These are phyloP conservation scores for Griposia aprilina DNA, from an alignment of 2,888 invertebrate genomes.

Conservation along the genomic window DNA sequence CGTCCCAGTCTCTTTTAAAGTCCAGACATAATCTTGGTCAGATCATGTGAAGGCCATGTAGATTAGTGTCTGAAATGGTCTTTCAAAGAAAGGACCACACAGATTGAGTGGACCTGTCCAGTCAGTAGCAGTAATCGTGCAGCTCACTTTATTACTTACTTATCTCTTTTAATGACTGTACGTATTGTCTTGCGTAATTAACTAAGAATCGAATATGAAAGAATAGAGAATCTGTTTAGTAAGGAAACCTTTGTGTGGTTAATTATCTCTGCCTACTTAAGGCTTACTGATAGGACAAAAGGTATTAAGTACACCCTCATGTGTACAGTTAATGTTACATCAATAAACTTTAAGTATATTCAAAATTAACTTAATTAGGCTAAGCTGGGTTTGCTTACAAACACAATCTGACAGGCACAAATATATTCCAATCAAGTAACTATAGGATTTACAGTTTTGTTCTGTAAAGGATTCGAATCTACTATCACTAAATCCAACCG, in stretches of 20 bases:
- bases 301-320: conserved; percentile 22
- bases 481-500: neutral
- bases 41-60: no score
- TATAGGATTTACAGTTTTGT: neutral
- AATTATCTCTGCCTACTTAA: neutral
- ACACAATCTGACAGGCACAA: neutral
- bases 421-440: neutral
- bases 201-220: neutral
- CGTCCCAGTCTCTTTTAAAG: no score
- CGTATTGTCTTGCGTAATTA: conserved; percentile 7
- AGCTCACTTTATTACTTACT: no score
- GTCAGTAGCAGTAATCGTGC: no score
- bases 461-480: neutral
- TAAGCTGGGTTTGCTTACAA: conserved; percentile 2
- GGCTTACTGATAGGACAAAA: conserved; percentile 1
- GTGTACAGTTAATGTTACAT: neutral
- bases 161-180: no score
- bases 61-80: no score
- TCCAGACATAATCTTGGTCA: no score
- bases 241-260: conserved; percentile 36
- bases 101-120: no score
- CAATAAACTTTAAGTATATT: conserved; percentile 21
- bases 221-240: neutral
- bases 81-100: no score
- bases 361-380: conserved; percentile 16